Evolutionary conservation across 1,140 invertebrate species (phyloP).

Genomic region (Pectinophora gossypiella): DNA sequence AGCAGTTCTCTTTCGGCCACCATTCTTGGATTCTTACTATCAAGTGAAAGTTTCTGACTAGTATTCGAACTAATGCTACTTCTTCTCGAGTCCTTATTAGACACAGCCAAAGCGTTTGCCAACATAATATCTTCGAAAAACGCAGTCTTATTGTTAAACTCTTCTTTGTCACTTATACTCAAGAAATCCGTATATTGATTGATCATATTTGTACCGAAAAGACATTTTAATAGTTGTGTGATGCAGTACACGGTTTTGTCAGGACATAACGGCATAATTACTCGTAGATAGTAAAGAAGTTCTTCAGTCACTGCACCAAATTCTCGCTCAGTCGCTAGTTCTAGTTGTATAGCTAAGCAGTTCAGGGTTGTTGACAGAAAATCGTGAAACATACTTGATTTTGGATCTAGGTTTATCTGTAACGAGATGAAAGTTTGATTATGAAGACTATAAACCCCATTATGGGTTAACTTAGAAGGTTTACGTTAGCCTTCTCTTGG

Average conservation of each 20-base stretch:
- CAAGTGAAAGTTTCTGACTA: slow-evolving; percentile 47
- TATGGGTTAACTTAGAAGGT: no score
- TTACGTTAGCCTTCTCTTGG: no score
- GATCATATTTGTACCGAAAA: slow-evolving; percentile 88
- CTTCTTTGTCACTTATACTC: slow-evolving; percentile 37
- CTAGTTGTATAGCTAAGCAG: slow-evolving; percentile 84
- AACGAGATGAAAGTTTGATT: no score
- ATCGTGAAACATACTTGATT: slow-evolving; percentile 83
- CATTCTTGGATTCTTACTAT: slow-evolving; percentile 48
- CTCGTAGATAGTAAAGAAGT: slow-evolving; percentile 84
- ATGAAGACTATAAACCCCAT: no score
- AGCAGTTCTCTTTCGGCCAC: slow-evolving; percentile 49
- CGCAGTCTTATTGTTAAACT: slow-evolving; percentile 9
- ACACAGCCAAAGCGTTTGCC: slow-evolving; percentile 16
- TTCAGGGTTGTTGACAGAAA: slow-evolving; percentile 81
- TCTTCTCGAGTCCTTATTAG: slow-evolving; percentile 29
- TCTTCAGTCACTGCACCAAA: slow-evolving; percentile 87
- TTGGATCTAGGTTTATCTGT: slow-evolving; percentile 83
- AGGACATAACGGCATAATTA: slow-evolving; percentile 82
- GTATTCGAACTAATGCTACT: slow-evolving; percentile 37
- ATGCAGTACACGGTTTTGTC: slow-evolving; percentile 85
- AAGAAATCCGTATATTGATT: slow-evolving; percentile 78
- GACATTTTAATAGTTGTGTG: slow-evolving; percentile 87
- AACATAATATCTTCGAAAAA: slow-evolving; percentile 46
- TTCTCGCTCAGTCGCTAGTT: slow-evolving; percentile 84